A percentile compares a stretch with the other conserved stretches of the same genome.
These are phyloP conservation scores for Ophion obscuratus DNA, from an alignment of 2,888 invertebrate genomes.

Conservation along the genomic window DNA sequence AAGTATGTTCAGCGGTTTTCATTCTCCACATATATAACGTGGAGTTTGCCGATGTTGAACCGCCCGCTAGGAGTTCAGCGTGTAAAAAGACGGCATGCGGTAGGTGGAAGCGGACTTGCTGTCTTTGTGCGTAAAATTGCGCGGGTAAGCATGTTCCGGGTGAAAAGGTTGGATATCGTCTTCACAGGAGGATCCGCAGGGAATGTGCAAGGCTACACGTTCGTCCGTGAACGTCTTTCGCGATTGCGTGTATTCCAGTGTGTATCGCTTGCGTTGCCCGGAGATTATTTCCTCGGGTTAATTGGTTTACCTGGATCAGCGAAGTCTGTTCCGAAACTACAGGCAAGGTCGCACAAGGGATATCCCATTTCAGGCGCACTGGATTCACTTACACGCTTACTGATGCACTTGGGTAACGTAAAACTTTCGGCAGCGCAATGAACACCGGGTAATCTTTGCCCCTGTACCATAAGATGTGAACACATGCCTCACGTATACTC, in stretches of 20 bases:
- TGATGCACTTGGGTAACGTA: slow-evolving; percentile 18
- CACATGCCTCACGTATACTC: slow-evolving; percentile 1
- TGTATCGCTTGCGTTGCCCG: slow-evolving; percentile 28
- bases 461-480: slow-evolving; percentile 12
- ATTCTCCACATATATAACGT: slow-evolving; percentile 32
- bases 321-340: slow-evolving; percentile 50
- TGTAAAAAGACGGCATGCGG: too few relatives aligned
- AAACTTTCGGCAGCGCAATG: slow-evolving; percentile 31
- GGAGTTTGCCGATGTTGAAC: background rate
- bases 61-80: too few relatives aligned
- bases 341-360: slow-evolving; percentile 32
- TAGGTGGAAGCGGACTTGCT: too few relatives aligned
- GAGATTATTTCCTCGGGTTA: slow-evolving; percentile 52
- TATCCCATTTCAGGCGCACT: slow-evolving; percentile 34
- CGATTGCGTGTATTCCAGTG: slow-evolving; percentile 10
- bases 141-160: too few relatives aligned
- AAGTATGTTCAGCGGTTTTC: slow-evolving; percentile 51
- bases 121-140: too few relatives aligned
- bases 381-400: slow-evolving; percentile 40
- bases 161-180: background rate
- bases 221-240: slow-evolving; percentile 14
- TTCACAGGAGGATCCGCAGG: background rate
- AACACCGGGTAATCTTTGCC: slow-evolving; percentile 33
- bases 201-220: slow-evolving; percentile 6
- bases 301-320: slow-evolving; percentile 62